Conservation (phyloP, 2,797 vertebrate genomes). For the Chlorospingus semifuscus region DNA sequence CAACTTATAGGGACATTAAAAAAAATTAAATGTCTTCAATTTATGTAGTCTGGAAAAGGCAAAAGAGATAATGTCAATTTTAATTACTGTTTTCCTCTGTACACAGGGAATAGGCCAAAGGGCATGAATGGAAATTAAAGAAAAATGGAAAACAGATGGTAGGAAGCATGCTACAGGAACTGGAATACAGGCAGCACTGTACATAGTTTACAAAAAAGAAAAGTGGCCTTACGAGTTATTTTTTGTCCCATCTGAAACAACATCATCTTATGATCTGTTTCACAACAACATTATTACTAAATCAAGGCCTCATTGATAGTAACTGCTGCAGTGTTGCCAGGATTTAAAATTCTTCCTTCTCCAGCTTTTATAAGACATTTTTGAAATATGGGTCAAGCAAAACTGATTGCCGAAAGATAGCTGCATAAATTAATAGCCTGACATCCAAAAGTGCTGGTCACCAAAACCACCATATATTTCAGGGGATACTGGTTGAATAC, state of each 20-base stretch:
- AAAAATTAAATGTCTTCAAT: not conserved
- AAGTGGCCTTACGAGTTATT: constrained; percentile 6
- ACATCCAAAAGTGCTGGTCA: constrained; percentile 13
- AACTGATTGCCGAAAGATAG: constrained; percentile 25
- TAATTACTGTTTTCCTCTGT: constrained; percentile 73
- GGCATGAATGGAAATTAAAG: constrained; percentile 75
- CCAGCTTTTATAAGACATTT: not conserved
- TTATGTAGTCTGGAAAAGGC: constrained; percentile 51
- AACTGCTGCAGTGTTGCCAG: not conserved
- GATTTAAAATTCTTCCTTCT: not conserved
- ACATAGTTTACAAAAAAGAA: constrained; percentile 46
- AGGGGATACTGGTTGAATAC: not conserved
- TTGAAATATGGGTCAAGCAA: constrained; percentile 15
- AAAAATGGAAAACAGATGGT: constrained; percentile 79
- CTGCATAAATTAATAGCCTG: not conserved
- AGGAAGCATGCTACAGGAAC: constrained; percentile 63
- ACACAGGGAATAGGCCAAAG: constrained; percentile 66
- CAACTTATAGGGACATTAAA: not conserved
- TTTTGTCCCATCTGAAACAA: constrained; percentile 18
- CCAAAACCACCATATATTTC: constrained; percentile 7
- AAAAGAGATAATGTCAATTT: constrained; percentile 71
- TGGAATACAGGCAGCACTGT: constrained; percentile 55
- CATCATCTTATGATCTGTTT: constrained; percentile 31
- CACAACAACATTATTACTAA: constrained; percentile 13
- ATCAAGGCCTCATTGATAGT: not conserved